A percentile compares a stretch with the other conserved stretches of the same genome.
Evolutionary conservation across 2,113 vertebrate genomes (phyloP).

Genomic region (Shinisaurus crocodilurus): DNA sequence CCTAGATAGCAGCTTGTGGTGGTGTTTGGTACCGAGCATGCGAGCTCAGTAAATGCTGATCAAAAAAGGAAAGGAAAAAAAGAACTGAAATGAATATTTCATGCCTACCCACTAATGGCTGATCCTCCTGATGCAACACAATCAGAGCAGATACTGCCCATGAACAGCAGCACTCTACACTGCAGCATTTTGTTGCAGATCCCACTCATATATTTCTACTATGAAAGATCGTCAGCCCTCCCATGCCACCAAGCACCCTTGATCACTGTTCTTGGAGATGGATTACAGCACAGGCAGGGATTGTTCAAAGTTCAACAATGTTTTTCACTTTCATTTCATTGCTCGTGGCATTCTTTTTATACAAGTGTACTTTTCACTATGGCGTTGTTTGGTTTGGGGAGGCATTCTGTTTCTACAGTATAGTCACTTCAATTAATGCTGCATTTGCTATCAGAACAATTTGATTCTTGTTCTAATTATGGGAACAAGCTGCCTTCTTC

Average conservation of each 20-base stretch:
- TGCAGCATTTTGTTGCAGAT: neutral
- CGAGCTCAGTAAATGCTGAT: no score
- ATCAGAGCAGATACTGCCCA: no score
- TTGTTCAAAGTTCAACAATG: neutral
- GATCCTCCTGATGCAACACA: no score
- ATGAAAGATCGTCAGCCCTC: neutral
- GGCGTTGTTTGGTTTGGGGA: conserved; percentile 69
- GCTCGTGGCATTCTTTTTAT: conserved; percentile 30
- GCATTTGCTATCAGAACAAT: conserved; percentile 81
- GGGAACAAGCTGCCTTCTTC: conserved; percentile 79
- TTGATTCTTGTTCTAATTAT: conserved; percentile 80
- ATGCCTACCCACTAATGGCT: no score
- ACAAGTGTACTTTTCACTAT: conserved; percentile 29
- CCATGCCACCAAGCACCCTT: neutral
- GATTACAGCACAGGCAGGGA: neutral
- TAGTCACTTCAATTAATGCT: conserved; percentile 73
- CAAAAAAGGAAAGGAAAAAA: no score
- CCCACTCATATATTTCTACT: neutral
- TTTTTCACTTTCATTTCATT: conserved; percentile 1
- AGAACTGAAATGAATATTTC: no score
- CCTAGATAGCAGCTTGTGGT: no score
- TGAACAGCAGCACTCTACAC: neutral
- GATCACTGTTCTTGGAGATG: neutral
- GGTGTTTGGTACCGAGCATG: no score
- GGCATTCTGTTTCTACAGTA: conserved; percentile 59